A percentile compares a stretch with the other conserved stretches of the same genome.
phyloP scores from a whole-genome alignment of 2,797 vertebrate genomes.

The Triplophysa yarkandensis region DNA sequence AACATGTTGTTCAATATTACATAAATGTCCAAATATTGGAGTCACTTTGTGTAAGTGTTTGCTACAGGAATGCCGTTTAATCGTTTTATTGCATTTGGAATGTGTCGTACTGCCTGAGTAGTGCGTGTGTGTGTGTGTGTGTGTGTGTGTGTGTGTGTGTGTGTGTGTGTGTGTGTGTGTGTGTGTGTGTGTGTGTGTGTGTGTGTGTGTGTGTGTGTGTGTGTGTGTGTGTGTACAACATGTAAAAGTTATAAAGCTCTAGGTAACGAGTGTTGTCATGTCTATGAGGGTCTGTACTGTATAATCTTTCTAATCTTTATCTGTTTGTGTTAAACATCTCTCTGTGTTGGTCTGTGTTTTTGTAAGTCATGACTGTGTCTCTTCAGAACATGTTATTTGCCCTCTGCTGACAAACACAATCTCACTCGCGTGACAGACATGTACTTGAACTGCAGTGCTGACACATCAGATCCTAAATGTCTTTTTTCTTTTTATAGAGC shows the following conservation, averaged over 20 bases:
- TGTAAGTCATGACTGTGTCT: constrained; percentile 33
- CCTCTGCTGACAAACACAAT: constrained; percentile 25
- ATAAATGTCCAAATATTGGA: constrained; percentile 27
- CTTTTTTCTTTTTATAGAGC: not conserved
- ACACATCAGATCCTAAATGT: constrained; percentile 7
- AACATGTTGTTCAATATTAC: constrained; percentile 22
- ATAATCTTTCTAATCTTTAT: not conserved
- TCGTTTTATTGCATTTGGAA: constrained; percentile 32
- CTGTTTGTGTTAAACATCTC: not conserved
- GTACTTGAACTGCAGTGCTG: constrained; percentile 35
- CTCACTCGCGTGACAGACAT: constrained; percentile 13
- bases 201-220: too few relatives aligned
- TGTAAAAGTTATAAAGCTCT: too few relatives aligned
- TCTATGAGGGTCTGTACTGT: too few relatives aligned
- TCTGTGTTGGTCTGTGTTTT: not conserved
- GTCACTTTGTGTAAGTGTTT: constrained; percentile 36
- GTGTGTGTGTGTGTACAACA: too few relatives aligned
- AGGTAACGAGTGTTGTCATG: too few relatives aligned
- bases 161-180: too few relatives aligned
- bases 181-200: too few relatives aligned
- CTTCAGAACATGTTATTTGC: constrained; percentile 55
- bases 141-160: too few relatives aligned
- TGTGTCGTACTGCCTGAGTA: not conserved
- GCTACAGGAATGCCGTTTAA: constrained; percentile 36
- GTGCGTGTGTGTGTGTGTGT: too few relatives aligned